These are phyloP conservation scores for Chiridota heheva DNA, from an alignment of 35 echinoderm and acorn worm genomes.

Conservation along the genomic window DNA sequence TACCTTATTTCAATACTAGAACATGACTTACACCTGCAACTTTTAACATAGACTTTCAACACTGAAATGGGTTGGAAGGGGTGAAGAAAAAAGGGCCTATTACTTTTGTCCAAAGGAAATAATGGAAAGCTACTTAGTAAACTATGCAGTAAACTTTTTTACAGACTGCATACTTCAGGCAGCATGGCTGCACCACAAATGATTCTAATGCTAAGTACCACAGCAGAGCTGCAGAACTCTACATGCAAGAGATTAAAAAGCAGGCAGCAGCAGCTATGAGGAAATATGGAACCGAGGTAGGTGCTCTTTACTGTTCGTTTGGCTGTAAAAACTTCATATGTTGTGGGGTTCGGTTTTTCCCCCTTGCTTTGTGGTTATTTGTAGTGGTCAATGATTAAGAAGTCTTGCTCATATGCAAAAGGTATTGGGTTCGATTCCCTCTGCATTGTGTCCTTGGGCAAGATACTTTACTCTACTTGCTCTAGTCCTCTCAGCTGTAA, in stretches of 20 bases:
- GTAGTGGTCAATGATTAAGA: no score
- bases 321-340: no score
- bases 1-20: no score
- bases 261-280: slow-evolving; percentile 86
- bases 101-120: not conserved
- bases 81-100: not conserved
- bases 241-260: slow-evolving; percentile 83
- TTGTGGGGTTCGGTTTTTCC: no score
- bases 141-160: not conserved
- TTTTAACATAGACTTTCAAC: no score
- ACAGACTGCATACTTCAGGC: slow-evolving; percentile 88
- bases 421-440: no score
- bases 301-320: not conserved
- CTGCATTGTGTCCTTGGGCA: no score
- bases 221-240: slow-evolving; percentile 83
- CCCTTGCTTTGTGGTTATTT: no score
- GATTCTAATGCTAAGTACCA: slow-evolving; percentile 95
- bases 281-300: slow-evolving; percentile 96
- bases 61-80: not conserved
- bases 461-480: no score
- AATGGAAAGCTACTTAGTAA: not conserved
- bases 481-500: no score
- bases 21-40: no score
- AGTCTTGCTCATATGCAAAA: no score
- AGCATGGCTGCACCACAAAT: slow-evolving; percentile 72